Conservation (phyloP, 2,888 invertebrate genomes). For the Crocallis elinguaria region DNA sequence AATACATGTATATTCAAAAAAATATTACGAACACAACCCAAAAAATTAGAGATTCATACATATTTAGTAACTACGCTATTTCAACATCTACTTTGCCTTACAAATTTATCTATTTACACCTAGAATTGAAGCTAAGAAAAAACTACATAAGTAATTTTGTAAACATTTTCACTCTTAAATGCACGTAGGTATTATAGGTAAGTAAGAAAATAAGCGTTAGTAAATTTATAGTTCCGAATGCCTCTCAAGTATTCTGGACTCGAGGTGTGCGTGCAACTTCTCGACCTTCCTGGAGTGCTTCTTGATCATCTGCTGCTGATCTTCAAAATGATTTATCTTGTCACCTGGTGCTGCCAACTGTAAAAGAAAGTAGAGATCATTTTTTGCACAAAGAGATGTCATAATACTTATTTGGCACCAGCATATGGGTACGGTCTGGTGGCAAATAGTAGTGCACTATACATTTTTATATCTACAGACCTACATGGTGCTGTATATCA, state of each 20-base stretch:
- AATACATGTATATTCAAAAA: too few relatives aligned
- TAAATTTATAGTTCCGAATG: slow-evolving; percentile 89
- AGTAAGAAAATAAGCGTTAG: not conserved
- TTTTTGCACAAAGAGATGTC: not conserved
- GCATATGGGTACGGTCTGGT: too few relatives aligned
- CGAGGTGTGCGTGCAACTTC: slow-evolving; percentile 92
- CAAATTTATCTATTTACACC: not conserved
- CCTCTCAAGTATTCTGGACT: slow-evolving; percentile 89
- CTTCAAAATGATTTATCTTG: slow-evolving; percentile 86
- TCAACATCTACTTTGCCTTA: too few relatives aligned
- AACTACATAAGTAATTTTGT: too few relatives aligned
- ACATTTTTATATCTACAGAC: too few relatives aligned
- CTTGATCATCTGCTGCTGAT: slow-evolving; percentile 91
- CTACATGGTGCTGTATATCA: too few relatives aligned
- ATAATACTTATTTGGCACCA: too few relatives aligned
- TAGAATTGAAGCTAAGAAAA: not conserved
- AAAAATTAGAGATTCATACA: too few relatives aligned
- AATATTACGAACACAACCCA: too few relatives aligned
- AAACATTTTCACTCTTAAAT: not conserved
- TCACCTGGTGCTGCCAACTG: slow-evolving; percentile 85
- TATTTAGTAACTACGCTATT: too few relatives aligned
- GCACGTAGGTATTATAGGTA: too few relatives aligned
- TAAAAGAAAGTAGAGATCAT: not conserved
- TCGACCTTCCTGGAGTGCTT: slow-evolving; percentile 94
- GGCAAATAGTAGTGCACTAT: too few relatives aligned